Conservation (phyloP, 2,113 vertebrate genomes). For the Smithornis capensis region DNA sequence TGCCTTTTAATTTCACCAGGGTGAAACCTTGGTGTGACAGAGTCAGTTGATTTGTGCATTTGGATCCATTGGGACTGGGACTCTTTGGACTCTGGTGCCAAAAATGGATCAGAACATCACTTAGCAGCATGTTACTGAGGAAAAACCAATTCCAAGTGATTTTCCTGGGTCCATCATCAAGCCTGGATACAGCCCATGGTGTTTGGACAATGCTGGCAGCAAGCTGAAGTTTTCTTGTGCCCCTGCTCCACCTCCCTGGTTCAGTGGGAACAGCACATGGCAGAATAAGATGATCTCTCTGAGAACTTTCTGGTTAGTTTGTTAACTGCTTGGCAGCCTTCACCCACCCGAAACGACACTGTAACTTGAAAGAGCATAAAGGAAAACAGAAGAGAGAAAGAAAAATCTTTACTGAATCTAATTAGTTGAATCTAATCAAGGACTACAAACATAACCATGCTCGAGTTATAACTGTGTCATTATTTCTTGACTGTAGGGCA, state of each 20-base stretch:
- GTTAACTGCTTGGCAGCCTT: slow-evolving; percentile 22
- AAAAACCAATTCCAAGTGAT: neutral
- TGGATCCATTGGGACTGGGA: neutral
- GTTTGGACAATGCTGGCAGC: neutral
- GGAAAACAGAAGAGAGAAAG: slow-evolving; percentile 30
- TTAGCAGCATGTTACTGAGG: neutral
- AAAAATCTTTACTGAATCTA: slow-evolving; percentile 37
- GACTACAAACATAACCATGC: slow-evolving; percentile 21
- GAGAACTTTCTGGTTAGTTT: neutral
- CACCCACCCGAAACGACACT: neutral
- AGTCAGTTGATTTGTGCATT: neutral
- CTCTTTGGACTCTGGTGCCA: neutral
- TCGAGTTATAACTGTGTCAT: slow-evolving; percentile 34
- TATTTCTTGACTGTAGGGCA: slow-evolving; percentile 63
- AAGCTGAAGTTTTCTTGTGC: neutral
- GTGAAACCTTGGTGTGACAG: neutral
- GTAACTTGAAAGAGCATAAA: neutral
- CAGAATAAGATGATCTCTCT: neutral
- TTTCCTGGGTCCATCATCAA: neutral
- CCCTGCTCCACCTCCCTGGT: neutral
- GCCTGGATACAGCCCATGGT: neutral
- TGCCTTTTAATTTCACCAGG: neutral
- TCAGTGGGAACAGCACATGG: neutral
- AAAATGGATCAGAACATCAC: neutral
- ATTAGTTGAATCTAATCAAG: slow-evolving; percentile 64